These are phyloP conservation scores for Lycorma delicatula DNA, from an alignment of 1,140 invertebrate species.

Conservation along the genomic window DNA sequence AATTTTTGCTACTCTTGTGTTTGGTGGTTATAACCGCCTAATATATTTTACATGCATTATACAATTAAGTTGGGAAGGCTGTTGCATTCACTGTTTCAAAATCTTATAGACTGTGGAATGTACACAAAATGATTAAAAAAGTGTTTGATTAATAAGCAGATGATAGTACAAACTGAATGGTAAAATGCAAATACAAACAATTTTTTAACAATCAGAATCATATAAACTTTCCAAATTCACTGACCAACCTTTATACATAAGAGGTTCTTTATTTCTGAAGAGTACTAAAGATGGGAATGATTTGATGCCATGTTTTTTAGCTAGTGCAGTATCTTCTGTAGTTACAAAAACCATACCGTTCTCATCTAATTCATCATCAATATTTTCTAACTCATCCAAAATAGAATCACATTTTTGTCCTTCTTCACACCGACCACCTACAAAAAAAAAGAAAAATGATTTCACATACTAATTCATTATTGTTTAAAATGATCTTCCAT, in stretches of 20 bases:
- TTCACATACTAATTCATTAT: too few species aligned
- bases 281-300: conserved; percentile 78
- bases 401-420: conserved; percentile 78
- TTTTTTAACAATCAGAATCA: background rate
- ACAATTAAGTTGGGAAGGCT: too few species aligned
- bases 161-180: background rate
- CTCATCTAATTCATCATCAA: conserved; percentile 89
- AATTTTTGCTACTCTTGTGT: too few species aligned
- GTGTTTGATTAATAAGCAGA: background rate
- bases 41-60: too few species aligned
- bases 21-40: too few species aligned
- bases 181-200: conserved; percentile 3
- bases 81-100: too few species aligned
- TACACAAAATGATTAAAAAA: background rate
- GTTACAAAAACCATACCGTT: conserved; percentile 90
- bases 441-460: conserved; percentile 26
- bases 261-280: conserved; percentile 81
- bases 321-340: conserved; percentile 71
- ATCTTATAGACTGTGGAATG: background rate
- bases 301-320: conserved; percentile 79
- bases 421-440: conserved; percentile 76
- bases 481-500: too few species aligned
- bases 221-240: background rate
- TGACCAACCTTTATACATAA: conserved; percentile 55
- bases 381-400: conserved; percentile 79